Evolutionary conservation across 2,888 invertebrate genomes (phyloP), one percentile per base, ranked within the genome.

Genomic region (Caenorhabditis sp.): DNA sequence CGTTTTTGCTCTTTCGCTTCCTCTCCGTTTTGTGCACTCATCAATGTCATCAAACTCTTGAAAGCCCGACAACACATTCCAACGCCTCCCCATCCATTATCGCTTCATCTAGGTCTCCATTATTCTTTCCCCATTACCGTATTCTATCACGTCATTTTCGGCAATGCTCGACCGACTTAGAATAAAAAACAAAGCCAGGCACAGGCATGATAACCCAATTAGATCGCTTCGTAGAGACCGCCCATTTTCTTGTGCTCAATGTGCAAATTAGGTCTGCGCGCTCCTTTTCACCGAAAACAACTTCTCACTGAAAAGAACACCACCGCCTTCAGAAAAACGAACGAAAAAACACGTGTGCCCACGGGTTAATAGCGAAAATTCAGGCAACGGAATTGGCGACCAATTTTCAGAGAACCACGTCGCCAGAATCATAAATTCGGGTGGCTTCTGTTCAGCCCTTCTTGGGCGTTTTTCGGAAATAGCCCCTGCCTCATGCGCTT

Each of bases 211-310:
- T 76, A 76, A 76, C 76, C 55, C 53, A 76, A 76, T 76, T 76
- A 76, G 67, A 53, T 47, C 22, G 65, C 50, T 50, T 61, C 61
- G 61, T 56, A 56, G 56, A 32, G 56, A 53, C 61, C 67, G 76
- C 67, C 67, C 44, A 64, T 50, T 61, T 76, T 53, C 76, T 76
- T 76, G 67, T 37, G 64, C 76, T 61, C 61, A 76, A 67, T 76
- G 76, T 67, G 76, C 61, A 74, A 74, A 74, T 65, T 65, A 74
- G 44, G 51, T 51, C 24, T 20, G 61, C 50, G 28, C 35, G 13
- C n/a, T 40, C 40, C 37, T 55, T 47, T 24, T 50, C 50, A 22
- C 47, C 56, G 58, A 72, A 47, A 65, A 74, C 64, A 72, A 64
- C 64, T 64, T 61, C 55, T 44, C 24, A 40, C 4, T 32, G n/a